These are phyloP conservation scores for Potamilus streckersoni DNA, from an alignment of 1,140 invertebrate species.

Conservation along the genomic window DNA sequence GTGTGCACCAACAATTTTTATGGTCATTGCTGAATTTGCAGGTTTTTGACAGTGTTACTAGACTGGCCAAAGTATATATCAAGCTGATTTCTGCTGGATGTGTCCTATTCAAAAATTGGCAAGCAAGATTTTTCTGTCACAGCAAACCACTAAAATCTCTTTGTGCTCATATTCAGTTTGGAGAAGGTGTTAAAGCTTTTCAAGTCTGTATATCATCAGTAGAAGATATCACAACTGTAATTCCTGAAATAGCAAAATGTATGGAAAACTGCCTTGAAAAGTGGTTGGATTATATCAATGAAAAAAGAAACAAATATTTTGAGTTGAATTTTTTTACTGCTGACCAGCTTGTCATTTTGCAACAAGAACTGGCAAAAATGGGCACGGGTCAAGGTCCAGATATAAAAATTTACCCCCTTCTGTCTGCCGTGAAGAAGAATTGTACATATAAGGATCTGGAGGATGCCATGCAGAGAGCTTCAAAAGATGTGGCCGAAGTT, in stretches of 20 bases:
- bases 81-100: conserved; percentile 50
- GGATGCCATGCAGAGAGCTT: conserved; percentile 29
- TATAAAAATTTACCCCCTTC: conserved; percentile 31
- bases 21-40: conserved; percentile 27
- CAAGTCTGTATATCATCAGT: background rate
- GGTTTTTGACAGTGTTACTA: conserved; percentile 49
- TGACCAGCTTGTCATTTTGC: conserved; percentile 51
- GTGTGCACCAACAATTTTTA: background rate
- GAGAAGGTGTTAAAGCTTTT: background rate
- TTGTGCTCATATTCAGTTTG: conserved; percentile 42
- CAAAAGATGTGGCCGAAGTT: background rate
- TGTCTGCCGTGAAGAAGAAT: conserved; percentile 29
- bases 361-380: conserved; percentile 36
- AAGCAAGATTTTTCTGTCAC: conserved; percentile 38
- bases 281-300: conserved; percentile 45
- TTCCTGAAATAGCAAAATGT: conserved; percentile 38
- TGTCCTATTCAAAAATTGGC: conserved; percentile 52
- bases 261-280: conserved; percentile 46
- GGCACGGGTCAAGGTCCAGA: conserved; percentile 9
- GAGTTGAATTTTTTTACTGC: conserved; percentile 53
- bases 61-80: conserved; percentile 46
- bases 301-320: conserved; percentile 36
- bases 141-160: background rate
- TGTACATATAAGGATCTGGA: conserved; percentile 28
- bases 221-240: background rate